Evolutionary conservation across 2,797 vertebrate species (phyloP), one percentile per base, ranked within the genome.

Genomic region (Hirundo rustica): DNA sequence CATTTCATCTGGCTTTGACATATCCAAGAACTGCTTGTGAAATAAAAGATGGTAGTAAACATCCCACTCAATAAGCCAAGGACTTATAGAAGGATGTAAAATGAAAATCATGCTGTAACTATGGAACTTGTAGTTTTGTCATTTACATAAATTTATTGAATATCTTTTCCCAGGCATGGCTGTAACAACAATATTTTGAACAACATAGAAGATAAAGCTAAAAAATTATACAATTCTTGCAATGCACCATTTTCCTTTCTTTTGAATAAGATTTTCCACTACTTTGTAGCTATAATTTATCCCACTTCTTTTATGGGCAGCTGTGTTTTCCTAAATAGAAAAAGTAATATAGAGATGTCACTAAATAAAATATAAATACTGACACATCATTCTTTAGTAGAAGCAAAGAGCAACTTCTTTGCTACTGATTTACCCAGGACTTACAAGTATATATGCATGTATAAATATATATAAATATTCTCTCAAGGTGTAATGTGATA

Each of bases 191-290:
- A 16, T 6, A 1, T 16, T 95, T 84, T 22, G 34, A 75, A 48
- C 5, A 29, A 23, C 1, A 27, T 8, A 62, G 14, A 53, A 2
- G 4, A 38, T 29, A 79, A 62, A 44, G 11, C 9, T 25, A 44
- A 82, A 47, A 30, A 79, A 23, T 32, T 42, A 71, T 4, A 44
- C 14, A 40, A 27, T 47, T 87, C 36, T 65, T 64, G 58, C 72
- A n/a, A 47, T 15, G 7, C 3, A 34, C 16, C 0, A 0, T 19
- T 84, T 71, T 34, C 11, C 44, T 64, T 9, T 42, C 5, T 38
- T 83, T 67, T 58, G 21, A 26, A 42, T 5, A 5, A 54, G 5
- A 0, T 62, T 88, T 88, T 42, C 11, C 36, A 38, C 9, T 72
- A 11, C n/a, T 91, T 81, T 61, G 1, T 27, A 70, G 21, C 2